Evolutionary conservation across 2,888 invertebrate genomes (phyloP), one percentile per base, ranked within the genome.

Genomic region (Aspidapion aeneum): DNA sequence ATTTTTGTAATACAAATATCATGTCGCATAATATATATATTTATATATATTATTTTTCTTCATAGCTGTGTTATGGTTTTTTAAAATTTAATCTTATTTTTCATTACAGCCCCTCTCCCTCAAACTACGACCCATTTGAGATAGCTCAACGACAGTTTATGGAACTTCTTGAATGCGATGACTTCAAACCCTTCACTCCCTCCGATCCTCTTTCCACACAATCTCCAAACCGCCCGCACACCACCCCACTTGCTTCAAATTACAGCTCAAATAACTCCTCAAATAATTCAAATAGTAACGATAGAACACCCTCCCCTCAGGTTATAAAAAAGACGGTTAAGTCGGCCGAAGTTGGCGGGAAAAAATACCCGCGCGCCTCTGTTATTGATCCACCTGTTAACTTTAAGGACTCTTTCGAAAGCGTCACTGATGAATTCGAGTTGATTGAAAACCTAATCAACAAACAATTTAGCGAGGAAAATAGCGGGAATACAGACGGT

Each of bases 131-230:
- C 79, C 93, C 93, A 58, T 92, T 90, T 79, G 80, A 87, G 70
- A 87, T 88, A 69, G 93, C 93, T 57, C 90, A 92, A 80, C 87
- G 88, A 68, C 93, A 93, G 81, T 86, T 93, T 82, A 88, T 89
- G 80, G 91, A 93, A 75, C 84, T 93, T 48, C 87, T 92, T 80
- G 87, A 88, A 58, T 86, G 87, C 65, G 87, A 87, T 70, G 85
- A 86, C 61, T 78, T 82, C 70, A 79, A 79, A 66, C 77, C 79
- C 52, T 78, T 79, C 58, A 52, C 61, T 2, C 73, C 75, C 20
- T 73, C 75, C 21, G 72, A 78, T 57, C 72, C 75, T 20, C 71
- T 74, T 22, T 72, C 77, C 63, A 70, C 72, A 60, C 64, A 63
- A 1, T 7, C 3, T 7, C 35, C 35, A 35, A 63, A 73, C 49